These are phyloP conservation scores for Diaphora mendica DNA, from an alignment of 2,888 invertebrate species.

Conservation along the genomic window DNA sequence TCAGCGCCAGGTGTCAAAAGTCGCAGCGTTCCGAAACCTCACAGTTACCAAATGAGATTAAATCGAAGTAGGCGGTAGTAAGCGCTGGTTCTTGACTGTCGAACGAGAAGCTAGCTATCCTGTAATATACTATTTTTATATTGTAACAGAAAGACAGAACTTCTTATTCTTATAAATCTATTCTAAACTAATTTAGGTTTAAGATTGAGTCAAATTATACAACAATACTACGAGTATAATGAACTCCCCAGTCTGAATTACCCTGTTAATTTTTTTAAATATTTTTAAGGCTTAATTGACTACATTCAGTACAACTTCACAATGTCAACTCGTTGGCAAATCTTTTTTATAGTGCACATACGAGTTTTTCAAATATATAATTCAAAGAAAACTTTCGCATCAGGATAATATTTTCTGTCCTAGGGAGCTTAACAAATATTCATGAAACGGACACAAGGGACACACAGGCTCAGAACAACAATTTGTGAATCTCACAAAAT, in stretches of 20 bases:
- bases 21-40: slow-evolving; percentile 87
- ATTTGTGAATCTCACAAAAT: no score
- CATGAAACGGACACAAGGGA: no score
- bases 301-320: background rate
- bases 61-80: slow-evolving; percentile 87
- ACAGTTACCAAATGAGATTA: slow-evolving; percentile 99
- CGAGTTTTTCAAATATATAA: background rate
- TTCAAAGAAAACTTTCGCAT: no score
- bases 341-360: background rate
- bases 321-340: background rate
- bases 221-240: background rate
- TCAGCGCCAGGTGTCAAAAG: slow-evolving; percentile 57
- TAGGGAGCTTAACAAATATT: no score
- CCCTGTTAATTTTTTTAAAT: background rate
- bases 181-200: background rate
- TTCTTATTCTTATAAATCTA: background rate
- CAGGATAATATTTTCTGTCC: no score
- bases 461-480: no score
- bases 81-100: slow-evolving; percentile 63
- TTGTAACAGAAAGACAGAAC: background rate
- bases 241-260: background rate
- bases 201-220: background rate
- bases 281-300: background rate
- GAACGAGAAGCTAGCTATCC: slow-evolving; percentile 21
- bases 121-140: slow-evolving; percentile 9